Percentiles rank a stretch among this genome's conserved stretches.
Conservation (phyloP, 2,797 vertebrate species). For the Atherinosoma microstoma region DNA sequence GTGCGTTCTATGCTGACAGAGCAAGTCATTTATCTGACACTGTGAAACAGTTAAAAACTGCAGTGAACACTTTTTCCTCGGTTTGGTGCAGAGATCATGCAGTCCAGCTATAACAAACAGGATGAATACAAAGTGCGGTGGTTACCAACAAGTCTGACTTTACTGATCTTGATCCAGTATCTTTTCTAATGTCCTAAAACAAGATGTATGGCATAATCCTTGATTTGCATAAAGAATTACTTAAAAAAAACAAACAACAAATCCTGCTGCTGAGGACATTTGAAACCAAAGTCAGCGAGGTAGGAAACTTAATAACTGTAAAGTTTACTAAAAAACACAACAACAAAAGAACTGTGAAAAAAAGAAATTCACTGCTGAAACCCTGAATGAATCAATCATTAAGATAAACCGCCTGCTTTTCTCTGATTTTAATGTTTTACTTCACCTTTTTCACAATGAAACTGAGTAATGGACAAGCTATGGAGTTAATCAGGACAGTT, state of each 20-base stretch:
- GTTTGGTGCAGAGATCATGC: constrained; percentile 39
- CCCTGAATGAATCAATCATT: background rate
- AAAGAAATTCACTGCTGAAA: constrained; percentile 12
- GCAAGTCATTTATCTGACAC: constrained; percentile 18
- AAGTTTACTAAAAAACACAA: constrained; percentile 11
- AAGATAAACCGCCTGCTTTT: constrained; percentile 10
- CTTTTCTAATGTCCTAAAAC: constrained; percentile 13
- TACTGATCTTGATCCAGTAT: constrained; percentile 9
- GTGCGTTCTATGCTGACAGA: constrained; percentile 28
- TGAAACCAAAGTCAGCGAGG: constrained; percentile 17
- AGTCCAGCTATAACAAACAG: constrained; percentile 5
- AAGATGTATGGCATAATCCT: constrained; percentile 21
- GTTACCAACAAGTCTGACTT: constrained; percentile 14
- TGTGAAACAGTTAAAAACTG: constrained; percentile 32
- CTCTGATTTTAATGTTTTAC: constrained; percentile 17
- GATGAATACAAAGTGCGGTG: constrained; percentile 35
- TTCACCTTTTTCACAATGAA: constrained; percentile 3
- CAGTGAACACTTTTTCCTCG: constrained; percentile 13
- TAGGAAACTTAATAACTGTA: constrained; percentile 1
- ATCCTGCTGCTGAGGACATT: constrained; percentile 18
- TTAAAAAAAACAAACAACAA: constrained; percentile 6
- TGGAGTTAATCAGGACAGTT: constrained; percentile 14
- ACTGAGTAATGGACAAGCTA: background rate
- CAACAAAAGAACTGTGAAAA: constrained; percentile 1
- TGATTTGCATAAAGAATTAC: constrained; percentile 28